Evolutionary conservation across 2,888 invertebrate genomes (phyloP), one percentile per base, ranked within the genome.

Genomic region (Ochlodes sylvanus): DNA sequence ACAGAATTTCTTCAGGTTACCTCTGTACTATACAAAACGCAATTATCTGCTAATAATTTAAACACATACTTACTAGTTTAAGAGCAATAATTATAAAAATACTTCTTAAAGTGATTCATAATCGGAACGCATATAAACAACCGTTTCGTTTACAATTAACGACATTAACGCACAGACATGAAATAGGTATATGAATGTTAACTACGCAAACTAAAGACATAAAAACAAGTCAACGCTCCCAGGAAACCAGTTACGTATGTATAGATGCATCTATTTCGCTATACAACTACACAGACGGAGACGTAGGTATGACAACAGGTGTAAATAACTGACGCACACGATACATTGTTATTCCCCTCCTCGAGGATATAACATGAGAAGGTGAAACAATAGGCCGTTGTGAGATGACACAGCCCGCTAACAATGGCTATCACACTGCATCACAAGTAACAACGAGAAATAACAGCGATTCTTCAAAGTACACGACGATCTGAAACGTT

Each of bases 291-390:
- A 61, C 14, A 61, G 32, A 34, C 9, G 19, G 32, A 27, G 21
- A 19, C 3, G 54, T 14, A 15, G 60, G 21, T 44, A 50, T 34
- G 32, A 27, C 44, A 47, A 61, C 68, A 68, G 68, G 68, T 68
- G 62, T 62, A 50, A 68, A 62, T 68, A 68, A 62, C 56, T 62
- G 68, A 68, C 68, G 56, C 62, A 56, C 44, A 67, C 12, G 15
- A 7, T 44, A 60, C 56, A 61, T 62, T 61, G 67, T 68, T 68
- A 61, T 62, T 62, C 61, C 58, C 67, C 67, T 61, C 42, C 55
- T 55, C 61, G 67, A 61, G 67, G 66, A 60, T 61, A 67, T 67
- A 67, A 67, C 61, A 67, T 67, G 67, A 67, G 67, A 67, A 61
- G 56, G 38, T 56, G 68, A 68, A 27, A 68, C 68, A 68, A 68